phyloP scores from a whole-genome alignment of 2,797 vertebrate species.

The Rhinoraja longicauda region DNA sequence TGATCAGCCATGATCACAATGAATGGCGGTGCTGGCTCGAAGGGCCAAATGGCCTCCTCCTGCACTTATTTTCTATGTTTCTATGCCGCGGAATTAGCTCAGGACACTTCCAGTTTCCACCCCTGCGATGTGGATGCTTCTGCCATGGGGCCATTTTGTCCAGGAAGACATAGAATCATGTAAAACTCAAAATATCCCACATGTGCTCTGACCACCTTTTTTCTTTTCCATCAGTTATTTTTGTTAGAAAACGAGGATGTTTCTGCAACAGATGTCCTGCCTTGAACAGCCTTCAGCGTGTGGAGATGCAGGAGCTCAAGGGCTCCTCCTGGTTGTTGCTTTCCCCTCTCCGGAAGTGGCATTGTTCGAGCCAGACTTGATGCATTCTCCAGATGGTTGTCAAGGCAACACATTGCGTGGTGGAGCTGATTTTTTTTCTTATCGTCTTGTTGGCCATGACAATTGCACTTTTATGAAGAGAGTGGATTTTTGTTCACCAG shows the following conservation, averaged over 20 bases:
- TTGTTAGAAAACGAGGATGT: not conserved
- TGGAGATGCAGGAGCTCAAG: conserved; percentile 19
- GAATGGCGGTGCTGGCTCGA: too few species aligned
- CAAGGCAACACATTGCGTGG: conserved; percentile 3
- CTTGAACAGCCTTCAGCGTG: not conserved
- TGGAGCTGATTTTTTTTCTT: not conserved
- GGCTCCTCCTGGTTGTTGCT: not conserved
- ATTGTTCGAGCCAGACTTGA: conserved; percentile 10
- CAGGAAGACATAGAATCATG: not conserved
- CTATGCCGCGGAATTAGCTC: too few species aligned
- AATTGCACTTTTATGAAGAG: conserved; percentile 21
- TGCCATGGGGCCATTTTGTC: too few species aligned
- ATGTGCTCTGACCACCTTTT: not conserved
- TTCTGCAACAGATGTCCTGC: not conserved
- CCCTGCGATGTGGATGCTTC: too few species aligned
- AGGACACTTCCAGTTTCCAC: too few species aligned
- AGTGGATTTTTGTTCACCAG: not conserved
- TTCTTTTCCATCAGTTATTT: not conserved
- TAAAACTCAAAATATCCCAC: not conserved
- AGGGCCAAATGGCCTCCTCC: too few species aligned
- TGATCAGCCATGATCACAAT: too few species aligned
- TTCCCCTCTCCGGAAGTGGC: not conserved
- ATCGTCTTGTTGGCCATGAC: conserved; percentile 10
- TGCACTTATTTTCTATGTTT: too few species aligned
- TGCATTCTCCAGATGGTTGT: conserved; percentile 19